Percentiles rank a stretch among this genome's conserved stretches.
Conservation (phyloP, 2,888 invertebrate species). For the Augiades crinisus region DNA sequence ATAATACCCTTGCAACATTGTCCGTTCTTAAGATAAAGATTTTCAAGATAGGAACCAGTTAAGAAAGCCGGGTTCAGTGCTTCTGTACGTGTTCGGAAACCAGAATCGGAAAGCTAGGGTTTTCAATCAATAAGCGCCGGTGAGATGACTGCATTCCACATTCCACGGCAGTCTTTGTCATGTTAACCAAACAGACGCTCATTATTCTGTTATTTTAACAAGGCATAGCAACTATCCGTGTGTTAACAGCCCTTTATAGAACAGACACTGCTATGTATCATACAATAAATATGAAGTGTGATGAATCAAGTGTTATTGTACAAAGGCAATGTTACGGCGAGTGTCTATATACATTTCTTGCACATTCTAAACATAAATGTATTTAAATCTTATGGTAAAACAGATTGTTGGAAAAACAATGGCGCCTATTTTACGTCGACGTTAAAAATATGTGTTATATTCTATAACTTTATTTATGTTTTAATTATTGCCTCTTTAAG, state of each 20-base stretch:
- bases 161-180: conserved; percentile 68
- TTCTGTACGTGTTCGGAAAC: conserved; percentile 57
- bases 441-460: background rate
- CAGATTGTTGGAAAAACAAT: too few species aligned
- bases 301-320: background rate
- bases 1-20: background rate
- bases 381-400: too few species aligned
- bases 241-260: conserved; percentile 17
- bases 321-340: background rate
- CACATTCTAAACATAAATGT: too few species aligned
- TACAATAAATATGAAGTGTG: background rate
- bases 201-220: conserved; percentile 78
- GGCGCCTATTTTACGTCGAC: too few species aligned
- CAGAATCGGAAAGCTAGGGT: conserved; percentile 62
- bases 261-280: background rate
- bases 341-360: too few species aligned
- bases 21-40: too few species aligned
- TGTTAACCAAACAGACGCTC: conserved; percentile 72
- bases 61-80: conserved; percentile 37
- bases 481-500: background rate
- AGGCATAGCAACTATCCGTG: conserved; percentile 46
- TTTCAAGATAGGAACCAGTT: conserved; percentile 25
- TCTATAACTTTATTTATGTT: too few species aligned
- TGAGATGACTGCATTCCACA: conserved; percentile 69
- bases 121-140: conserved; percentile 57